phyloP scores from a whole-genome alignment of 2,888 invertebrate species.

The Hanleya hanleyi region DNA sequence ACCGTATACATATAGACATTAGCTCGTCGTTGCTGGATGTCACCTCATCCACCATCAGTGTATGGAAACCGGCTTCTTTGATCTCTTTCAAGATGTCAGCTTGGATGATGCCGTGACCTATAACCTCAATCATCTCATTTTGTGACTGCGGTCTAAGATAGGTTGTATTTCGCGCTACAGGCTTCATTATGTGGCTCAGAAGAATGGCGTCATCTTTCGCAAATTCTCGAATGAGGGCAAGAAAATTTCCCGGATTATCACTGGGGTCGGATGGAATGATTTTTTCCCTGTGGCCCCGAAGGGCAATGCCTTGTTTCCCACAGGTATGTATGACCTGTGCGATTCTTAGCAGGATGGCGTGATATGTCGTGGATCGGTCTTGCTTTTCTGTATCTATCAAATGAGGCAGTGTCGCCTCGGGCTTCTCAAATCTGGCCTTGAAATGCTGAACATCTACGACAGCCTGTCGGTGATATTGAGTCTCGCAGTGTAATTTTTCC shows the following conservation, averaged over 20 bases:
- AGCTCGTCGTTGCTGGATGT: slow-evolving; percentile 18
- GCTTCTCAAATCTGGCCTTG: background rate
- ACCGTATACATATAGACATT: slow-evolving; percentile 16
- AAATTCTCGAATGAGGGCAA: slow-evolving; percentile 11
- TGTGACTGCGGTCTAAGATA: slow-evolving; percentile 6
- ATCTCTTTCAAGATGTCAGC: slow-evolving; percentile 11
- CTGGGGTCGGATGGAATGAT: background rate
- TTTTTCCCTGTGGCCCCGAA: slow-evolving; percentile 11
- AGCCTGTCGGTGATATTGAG: background rate
- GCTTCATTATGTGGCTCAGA: background rate
- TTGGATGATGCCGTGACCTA: slow-evolving; percentile 16
- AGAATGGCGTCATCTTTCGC: background rate
- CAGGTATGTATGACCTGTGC: slow-evolving; percentile 9
- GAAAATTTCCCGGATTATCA: slow-evolving; percentile 11
- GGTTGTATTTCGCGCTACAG: background rate
- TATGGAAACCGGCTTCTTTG: slow-evolving; percentile 11
- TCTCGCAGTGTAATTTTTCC: background rate
- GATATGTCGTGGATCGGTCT: background rate
- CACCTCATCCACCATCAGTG: slow-evolving; percentile 23
- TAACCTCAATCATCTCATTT: slow-evolving; percentile 15
- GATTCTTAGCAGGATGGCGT: background rate
- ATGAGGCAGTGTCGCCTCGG: background rate
- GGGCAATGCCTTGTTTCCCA: slow-evolving; percentile 23
- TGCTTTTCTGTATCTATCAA: background rate
- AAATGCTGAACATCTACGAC: background rate